Evolutionary conservation across 2,797 vertebrate species (phyloP).

Genomic region (Scolopax rusticola): DNA sequence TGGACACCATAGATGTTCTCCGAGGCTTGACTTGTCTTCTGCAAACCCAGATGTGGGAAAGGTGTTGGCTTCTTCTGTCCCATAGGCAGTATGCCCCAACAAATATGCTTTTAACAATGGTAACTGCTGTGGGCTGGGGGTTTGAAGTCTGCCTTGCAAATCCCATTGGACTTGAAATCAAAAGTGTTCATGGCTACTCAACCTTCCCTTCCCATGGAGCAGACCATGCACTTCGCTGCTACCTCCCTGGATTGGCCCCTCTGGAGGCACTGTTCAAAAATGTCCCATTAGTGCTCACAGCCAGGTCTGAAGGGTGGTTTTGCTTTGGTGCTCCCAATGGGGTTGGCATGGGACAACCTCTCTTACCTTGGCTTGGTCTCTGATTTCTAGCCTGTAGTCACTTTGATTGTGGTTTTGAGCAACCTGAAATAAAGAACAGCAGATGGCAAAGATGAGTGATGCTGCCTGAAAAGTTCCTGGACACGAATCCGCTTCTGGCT

Average conservation of each 20-base stretch:
- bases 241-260: background rate
- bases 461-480: background rate
- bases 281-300: rapidly evolving
- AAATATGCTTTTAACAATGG: rapidly evolving
- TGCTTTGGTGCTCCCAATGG: rapidly evolving
- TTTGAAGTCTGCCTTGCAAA: background rate
- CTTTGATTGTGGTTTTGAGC: background rate
- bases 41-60: background rate
- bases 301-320: background rate
- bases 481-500: background rate
- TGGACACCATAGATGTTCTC: background rate
- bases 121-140: background rate
- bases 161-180: background rate
- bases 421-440: background rate
- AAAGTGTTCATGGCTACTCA: rapidly evolving
- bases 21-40: background rate
- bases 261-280: background rate
- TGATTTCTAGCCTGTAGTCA: background rate
- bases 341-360: background rate
- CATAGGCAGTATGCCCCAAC: background rate
- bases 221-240: rapidly evolving
- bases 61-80: background rate
- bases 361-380: background rate
- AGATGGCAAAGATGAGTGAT: background rate
- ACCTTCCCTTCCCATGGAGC: background rate